Evolutionary conservation across 2,113 vertebrate genomes (phyloP).

Genomic region (Anseranas semipalmata): DNA sequence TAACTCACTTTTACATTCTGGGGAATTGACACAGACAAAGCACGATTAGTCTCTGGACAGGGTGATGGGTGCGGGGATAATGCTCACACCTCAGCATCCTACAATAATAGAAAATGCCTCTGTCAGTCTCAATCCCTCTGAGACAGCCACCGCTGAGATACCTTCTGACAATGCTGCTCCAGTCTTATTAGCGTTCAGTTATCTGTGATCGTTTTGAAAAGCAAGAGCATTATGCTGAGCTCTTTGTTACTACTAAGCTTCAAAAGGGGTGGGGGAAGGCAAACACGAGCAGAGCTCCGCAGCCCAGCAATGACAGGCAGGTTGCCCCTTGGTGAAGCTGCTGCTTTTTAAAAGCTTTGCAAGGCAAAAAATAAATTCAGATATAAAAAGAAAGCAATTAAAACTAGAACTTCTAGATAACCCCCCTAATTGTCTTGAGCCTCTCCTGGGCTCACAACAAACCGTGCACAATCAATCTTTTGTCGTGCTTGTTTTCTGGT

Average conservation of each 20-base stretch:
- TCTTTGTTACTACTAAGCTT: slow-evolving; percentile 43
- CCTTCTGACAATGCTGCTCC: slow-evolving; percentile 67
- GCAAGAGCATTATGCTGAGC: slow-evolving; percentile 51
- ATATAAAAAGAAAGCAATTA: slow-evolving; percentile 20
- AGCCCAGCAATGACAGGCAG: slow-evolving; percentile 10
- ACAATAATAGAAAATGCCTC: slow-evolving; percentile 62
- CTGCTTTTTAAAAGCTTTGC: not conserved
- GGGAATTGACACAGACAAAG: slow-evolving; percentile 1
- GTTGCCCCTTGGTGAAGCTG: slow-evolving; percentile 18
- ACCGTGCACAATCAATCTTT: not conserved
- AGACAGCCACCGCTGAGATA: slow-evolving; percentile 45
- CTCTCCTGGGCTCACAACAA: not conserved
- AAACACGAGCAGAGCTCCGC: not conserved
- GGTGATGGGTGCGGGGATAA: slow-evolving; percentile 23
- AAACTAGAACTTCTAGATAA: slow-evolving; percentile 47
- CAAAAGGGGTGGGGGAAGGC: slow-evolving; percentile 17
- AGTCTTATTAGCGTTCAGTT: slow-evolving; percentile 57
- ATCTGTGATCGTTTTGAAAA: slow-evolving; percentile 63
- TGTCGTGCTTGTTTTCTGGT: slow-evolving; percentile 14
- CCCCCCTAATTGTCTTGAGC: not conserved
- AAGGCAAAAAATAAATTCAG: not conserved
- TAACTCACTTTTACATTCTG: not conserved
- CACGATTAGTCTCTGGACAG: not conserved
- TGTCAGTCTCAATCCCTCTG: slow-evolving; percentile 42
- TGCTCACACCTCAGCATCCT: slow-evolving; percentile 61